Evolutionary conservation across 1,140 invertebrate genomes (phyloP).

Genomic region (Lepidurus arcticus): DNA sequence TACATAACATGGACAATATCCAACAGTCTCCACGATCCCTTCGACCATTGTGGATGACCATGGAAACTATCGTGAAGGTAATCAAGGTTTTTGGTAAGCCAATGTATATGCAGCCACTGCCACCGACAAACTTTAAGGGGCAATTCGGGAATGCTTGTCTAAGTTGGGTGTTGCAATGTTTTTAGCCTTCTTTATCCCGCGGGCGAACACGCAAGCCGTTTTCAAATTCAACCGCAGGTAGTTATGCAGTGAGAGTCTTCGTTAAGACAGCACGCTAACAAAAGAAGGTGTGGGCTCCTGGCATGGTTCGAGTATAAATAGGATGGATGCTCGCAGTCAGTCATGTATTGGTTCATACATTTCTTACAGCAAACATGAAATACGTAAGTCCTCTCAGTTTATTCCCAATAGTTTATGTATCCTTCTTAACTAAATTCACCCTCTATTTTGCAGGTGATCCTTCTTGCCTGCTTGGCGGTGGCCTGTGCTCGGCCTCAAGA

Average conservation of each 20-base stretch:
- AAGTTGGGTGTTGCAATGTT: neutral
- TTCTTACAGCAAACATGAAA: constrained; percentile 29
- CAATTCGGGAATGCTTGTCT: neutral
- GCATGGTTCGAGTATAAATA: neutral
- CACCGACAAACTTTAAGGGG: neutral
- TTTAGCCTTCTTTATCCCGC: neutral
- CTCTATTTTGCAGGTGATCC: constrained; percentile 27
- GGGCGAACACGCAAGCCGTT: neutral
- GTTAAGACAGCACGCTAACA: neutral
- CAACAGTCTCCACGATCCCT: too few relatives aligned
- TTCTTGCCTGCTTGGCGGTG: constrained; percentile 28
- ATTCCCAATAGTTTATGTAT: neutral
- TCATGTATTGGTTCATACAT: neutral
- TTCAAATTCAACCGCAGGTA: neutral
- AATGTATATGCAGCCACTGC: neutral
- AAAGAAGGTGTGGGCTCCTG: neutral
- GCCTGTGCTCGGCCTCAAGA: constrained; percentile 30
- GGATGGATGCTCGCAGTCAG: neutral
- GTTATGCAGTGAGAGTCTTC: neutral
- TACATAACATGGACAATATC: too few relatives aligned
- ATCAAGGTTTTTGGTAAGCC: neutral
- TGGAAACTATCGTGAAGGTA: neutral
- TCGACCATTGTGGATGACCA: neutral
- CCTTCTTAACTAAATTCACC: neutral
- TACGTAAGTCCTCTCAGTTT: constrained; percentile 24